phyloP scores from a whole-genome alignment of 2,888 invertebrate species.

The Hyposoter dolosus region DNA sequence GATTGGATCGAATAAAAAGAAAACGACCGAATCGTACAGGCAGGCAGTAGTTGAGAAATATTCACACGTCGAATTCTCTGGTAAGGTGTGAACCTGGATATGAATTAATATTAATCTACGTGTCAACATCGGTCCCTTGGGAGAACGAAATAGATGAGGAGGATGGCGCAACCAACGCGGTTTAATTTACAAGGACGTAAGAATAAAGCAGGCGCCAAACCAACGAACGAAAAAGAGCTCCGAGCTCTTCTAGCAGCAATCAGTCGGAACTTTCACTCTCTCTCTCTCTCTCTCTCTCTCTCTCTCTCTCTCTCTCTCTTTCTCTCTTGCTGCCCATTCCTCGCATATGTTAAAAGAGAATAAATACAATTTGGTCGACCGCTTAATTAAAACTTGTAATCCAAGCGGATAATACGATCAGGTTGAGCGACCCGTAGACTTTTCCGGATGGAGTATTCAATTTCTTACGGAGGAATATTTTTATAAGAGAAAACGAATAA shows the following conservation, averaged over 20 bases:
- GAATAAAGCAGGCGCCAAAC: constrained; percentile 8
- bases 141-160: constrained; percentile 17
- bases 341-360: constrained; percentile 25
- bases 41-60: neutral
- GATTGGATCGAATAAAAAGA: neutral
- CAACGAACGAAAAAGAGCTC: constrained; percentile 7
- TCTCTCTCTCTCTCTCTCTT: neutral
- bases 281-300: constrained; percentile 17
- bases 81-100: constrained; percentile 10
- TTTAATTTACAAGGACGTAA: constrained; percentile 45
- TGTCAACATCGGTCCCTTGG: neutral
- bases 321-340: neutral
- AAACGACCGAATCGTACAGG: neutral
- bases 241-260: constrained; percentile 10
- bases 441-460: constrained; percentile 46
- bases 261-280: neutral
- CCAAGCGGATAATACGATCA: constrained; percentile 35
- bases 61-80: neutral
- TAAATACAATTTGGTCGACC: constrained; percentile 35
- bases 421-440: constrained; percentile 23
- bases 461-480: constrained; percentile 8
- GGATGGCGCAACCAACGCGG: constrained; percentile 7
- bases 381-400: constrained; percentile 46
- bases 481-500: neutral
- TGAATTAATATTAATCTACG: constrained; percentile 29